phyloP scores from a whole-genome alignment of 2,113 vertebrate genomes.

The Ochotona curzoniae region DNA sequence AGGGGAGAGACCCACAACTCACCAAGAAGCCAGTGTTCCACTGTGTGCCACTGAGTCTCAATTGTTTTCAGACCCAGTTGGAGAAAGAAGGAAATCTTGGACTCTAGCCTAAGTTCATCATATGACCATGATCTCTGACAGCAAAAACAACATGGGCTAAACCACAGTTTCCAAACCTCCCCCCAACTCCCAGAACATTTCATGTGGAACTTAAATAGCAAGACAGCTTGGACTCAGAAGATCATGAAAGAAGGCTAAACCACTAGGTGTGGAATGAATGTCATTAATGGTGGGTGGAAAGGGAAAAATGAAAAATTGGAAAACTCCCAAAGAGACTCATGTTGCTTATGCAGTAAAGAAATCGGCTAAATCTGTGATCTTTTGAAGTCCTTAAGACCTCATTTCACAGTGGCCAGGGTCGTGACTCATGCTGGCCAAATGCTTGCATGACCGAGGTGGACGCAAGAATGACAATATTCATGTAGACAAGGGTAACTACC shows the following conservation, averaged over 20 bases:
- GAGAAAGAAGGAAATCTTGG: slow-evolving; percentile 24
- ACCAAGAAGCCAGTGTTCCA: slow-evolving; percentile 33
- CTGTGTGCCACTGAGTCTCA: background rate
- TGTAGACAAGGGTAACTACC: slow-evolving; percentile 53
- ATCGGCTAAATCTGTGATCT: slow-evolving; percentile 31
- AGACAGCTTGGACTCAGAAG: background rate
- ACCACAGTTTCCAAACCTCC: background rate
- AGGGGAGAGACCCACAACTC: background rate
- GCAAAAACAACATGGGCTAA: slow-evolving; percentile 11
- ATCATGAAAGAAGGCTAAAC: background rate
- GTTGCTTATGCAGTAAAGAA: background rate
- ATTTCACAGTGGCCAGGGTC: slow-evolving; percentile 8
- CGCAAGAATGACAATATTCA: slow-evolving; percentile 51
- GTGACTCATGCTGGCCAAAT: slow-evolving; percentile 65
- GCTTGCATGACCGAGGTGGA: slow-evolving; percentile 50
- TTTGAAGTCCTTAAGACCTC: slow-evolving; percentile 26
- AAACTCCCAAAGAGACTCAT: background rate
- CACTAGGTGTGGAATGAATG: background rate
- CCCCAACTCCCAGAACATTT: background rate
- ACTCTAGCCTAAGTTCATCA: background rate
- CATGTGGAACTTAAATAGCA: slow-evolving; percentile 4
- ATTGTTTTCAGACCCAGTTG: background rate
- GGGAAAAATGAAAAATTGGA: background rate
- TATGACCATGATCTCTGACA: slow-evolving; percentile 1
- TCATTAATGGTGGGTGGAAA: background rate